Evolutionary conservation across 2,888 invertebrate species (phyloP).

Genomic region (Malacosoma neustria): DNA sequence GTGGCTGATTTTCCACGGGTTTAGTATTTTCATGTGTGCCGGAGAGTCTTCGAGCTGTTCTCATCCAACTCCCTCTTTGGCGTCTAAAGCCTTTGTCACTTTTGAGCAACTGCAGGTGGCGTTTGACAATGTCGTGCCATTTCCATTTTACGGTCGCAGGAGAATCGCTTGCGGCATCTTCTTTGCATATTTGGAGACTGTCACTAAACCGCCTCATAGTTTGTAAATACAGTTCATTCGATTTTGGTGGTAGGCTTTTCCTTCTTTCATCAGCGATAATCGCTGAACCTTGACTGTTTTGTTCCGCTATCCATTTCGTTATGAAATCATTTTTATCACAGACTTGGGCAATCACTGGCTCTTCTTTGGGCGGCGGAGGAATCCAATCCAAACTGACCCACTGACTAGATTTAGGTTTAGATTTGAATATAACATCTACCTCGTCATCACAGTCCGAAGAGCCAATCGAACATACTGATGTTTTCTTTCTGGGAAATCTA

Average conservation of each 20-base stretch:
- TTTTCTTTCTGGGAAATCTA: constrained; percentile 64
- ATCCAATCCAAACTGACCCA: constrained; percentile 74
- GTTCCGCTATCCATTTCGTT: constrained; percentile 70
- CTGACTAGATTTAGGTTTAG: constrained; percentile 74
- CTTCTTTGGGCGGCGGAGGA: constrained; percentile 65
- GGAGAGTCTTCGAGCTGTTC: constrained; percentile 59
- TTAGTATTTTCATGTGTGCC: constrained; percentile 47
- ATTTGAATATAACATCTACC: constrained; percentile 72
- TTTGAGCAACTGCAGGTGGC: constrained; percentile 62
- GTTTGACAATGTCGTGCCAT: constrained; percentile 70
- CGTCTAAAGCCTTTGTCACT: constrained; percentile 63
- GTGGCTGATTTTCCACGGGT: constrained; percentile 40
- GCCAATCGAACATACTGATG: constrained; percentile 69
- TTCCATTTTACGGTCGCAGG: constrained; percentile 68
- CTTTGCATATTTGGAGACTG: constrained; percentile 66
- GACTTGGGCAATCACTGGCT: constrained; percentile 65
- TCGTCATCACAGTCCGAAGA: constrained; percentile 71
- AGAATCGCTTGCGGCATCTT: constrained; percentile 69
- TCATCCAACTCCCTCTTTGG: constrained; percentile 66
- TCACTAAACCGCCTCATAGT: constrained; percentile 70
- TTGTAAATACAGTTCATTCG: constrained; percentile 66
- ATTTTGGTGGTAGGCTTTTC: constrained; percentile 67
- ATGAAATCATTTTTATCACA: constrained; percentile 74
- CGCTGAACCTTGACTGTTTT: constrained; percentile 58
- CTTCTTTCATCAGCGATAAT: constrained; percentile 62